Evolutionary conservation across 2,113 vertebrate genomes (phyloP), one percentile per base, ranked within the genome.

Genomic region (Delphinus delphis): DNA sequence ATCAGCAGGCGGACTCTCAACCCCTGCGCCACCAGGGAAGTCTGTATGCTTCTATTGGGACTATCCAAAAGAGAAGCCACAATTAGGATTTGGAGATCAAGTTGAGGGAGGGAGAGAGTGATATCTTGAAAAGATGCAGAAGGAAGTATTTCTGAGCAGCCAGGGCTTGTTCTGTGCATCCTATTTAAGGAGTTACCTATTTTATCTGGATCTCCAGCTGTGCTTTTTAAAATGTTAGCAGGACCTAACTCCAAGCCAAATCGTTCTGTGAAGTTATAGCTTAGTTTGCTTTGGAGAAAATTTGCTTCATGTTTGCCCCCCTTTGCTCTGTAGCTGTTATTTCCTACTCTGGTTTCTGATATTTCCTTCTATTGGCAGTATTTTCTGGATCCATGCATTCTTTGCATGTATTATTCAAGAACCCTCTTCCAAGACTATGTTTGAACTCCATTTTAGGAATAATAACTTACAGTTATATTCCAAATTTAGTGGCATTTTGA

Each of bases 391-490:
- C 73, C 88, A 20, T 91, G 41, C 7, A 79, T 80, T 88, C 80
- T 95, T 55, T 80, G 50, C 60, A n/a, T 93, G 76, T 95, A 94
- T 97, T 97, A 88, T 90, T 96, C 55, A 93, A 79, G 55, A 93
- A 67, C 86, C 28, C 71, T 33, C 55, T 90, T 79, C 62, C 82
- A 68, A 82, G 60, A 93, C 25, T 95, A 47, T 86, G 21, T 93
- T 95, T 95, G 44, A 90, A 88, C 31, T 95, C 85, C 58, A 79
- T 81, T 95, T 97, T 94, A 58, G 50, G 31, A 93, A 50, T 80
- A 90, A 71, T n/a, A 63, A 68, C 9, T 70, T 88, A 44, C 36
- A 92, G 38, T 81, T 95, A 83, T 74, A 67, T 47, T 95, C 55
- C 88, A 84, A 95, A 60, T 79, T 91, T 82, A 85, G 62, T 92